phyloP scores from a whole-genome alignment of 2,113 vertebrate genomes.

The Mohoua ochrocephala region DNA sequence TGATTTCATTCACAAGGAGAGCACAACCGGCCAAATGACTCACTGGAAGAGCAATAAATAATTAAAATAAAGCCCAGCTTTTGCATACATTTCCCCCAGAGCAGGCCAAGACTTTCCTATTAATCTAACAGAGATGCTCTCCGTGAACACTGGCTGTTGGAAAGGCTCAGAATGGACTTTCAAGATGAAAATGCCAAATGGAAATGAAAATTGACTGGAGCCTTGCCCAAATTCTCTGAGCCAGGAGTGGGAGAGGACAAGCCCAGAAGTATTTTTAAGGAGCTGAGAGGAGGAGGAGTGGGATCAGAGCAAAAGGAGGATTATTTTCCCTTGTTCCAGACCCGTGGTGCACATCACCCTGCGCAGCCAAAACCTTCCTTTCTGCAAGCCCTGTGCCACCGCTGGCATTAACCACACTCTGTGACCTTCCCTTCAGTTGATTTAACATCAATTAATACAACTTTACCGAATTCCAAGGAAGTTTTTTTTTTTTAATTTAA shows the following conservation, averaged over 20 bases:
- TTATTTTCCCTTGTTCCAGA: not conserved
- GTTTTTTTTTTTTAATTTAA: not conserved
- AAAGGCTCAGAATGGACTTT: not conserved
- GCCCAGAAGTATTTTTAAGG: not conserved
- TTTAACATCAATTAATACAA: not conserved
- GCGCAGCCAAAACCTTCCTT: not conserved
- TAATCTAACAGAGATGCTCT: not conserved
- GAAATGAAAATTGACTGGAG: constrained; percentile 15
- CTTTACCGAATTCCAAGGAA: not conserved
- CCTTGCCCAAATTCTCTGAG: not conserved
- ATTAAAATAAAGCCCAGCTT: not conserved
- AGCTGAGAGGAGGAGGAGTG: not conserved
- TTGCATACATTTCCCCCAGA: not conserved
- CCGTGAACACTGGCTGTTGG: not conserved
- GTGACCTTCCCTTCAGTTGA: not conserved
- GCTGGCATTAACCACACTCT: not conserved
- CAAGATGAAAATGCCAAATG: constrained; percentile 15
- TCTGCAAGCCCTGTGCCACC: not conserved
- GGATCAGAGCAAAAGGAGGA: not conserved
- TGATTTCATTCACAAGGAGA: not conserved
- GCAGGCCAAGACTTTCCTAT: not conserved
- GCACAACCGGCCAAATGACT: not conserved
- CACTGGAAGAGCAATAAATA: not conserved
- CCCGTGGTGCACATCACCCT: not conserved
- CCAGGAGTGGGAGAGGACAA: not conserved